Base-by-base conservation (phyloP, 2,888 invertebrate genomes). In the Leucoptera coffeella region DNA sequence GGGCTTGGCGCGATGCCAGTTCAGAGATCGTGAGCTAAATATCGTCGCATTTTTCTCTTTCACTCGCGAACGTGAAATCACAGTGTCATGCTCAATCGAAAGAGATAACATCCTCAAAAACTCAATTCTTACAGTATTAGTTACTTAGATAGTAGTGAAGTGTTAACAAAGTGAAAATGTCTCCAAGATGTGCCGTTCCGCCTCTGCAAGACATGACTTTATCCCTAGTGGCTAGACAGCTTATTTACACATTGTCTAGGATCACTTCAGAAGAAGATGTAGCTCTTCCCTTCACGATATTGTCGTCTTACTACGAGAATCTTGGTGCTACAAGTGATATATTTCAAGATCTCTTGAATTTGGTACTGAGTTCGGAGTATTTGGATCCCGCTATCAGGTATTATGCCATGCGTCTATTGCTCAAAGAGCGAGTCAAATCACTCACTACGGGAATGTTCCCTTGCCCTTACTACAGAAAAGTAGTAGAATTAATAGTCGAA, bases 391-490 rank as follows among this genome's bases (percentile, higher is more conserved):
- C 77, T 2, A 74, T 80, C 38, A 64, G 82, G 41, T 82, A 77
- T 46, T 78, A 71, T 35, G 78, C 81, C 29, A 64, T 83, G 48
- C 71, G 77, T 39, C 58, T 82, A 40, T 47, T 82, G 31, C 65
- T 83, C 29, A 77, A 78, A 43, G 73, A 77, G 33, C 80, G 80
- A 32, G 78, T 83, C 1, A 77, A 77, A 37, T 75, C 72, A 37
- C 48, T 83, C 27, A 74, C 78, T 8, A 81, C 80, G 1, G 82
- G 82, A 20, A 75, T 80, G 24, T 83, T 83, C 50, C 83, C 83
- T 1, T 74, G 77, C 38, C 78, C 77, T n/a, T 83, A 80, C 50
- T 81, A 82, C 45, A 75, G 76, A 32, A 78, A 77, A 51, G 78
- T 83, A 38, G 56, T 83, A 39, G 75, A 79, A 49, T 73, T 78